Base-by-base conservation (phyloP, 1,140 invertebrate species). In the Euwallacea fornicatus region DNA sequence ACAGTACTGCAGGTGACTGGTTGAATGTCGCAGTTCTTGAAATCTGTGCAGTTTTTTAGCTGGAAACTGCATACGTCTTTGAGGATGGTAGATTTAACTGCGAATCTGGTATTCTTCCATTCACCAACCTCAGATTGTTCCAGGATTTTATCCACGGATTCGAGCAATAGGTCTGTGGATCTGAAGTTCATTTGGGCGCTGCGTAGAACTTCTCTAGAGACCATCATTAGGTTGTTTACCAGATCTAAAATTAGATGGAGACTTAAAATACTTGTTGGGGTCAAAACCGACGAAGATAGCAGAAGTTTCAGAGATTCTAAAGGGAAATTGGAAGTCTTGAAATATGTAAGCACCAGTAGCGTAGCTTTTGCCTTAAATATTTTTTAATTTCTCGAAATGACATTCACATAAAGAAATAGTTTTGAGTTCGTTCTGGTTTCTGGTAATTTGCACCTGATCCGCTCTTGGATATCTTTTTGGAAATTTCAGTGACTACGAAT, bases 111-210 rank as follows among this genome's bases (percentile, higher is more conserved):
- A 4, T 42, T 44, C 4, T 44, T 56, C 46, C 46, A 63, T 62
- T 67, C 54, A 42, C 9, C 33, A 55, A 15, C 7, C 9, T 62
- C 8, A 8, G 13, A 7, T 50, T 50, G 15, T 46, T 47, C 46
- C 64, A 72, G 66, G 11, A 42, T 47, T 16, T 10, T 7, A 21
- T 73, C 72, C 2, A 73, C 13, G 10, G 33, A 11, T 47, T 64
- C 2, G 16, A 73, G 33, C 43, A 69, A 41, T 10, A 16, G 55
- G 21, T 73, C 72, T 6, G 74, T 75, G 42, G 70, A 63, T 56
- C 68, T 60, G 46, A 66, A 75, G 41, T 55, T 72, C n/a, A 53
- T 8, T 50, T 75, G 74, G 7, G 74, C 67, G 10, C 63, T 56
- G 11, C 54, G 10, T 41, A 75, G 59, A 33, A 73, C 53, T 21